Base-by-base conservation (phyloP, 92 coral and sea anemone genomes). In the Heliopora coerulea region DNA sequence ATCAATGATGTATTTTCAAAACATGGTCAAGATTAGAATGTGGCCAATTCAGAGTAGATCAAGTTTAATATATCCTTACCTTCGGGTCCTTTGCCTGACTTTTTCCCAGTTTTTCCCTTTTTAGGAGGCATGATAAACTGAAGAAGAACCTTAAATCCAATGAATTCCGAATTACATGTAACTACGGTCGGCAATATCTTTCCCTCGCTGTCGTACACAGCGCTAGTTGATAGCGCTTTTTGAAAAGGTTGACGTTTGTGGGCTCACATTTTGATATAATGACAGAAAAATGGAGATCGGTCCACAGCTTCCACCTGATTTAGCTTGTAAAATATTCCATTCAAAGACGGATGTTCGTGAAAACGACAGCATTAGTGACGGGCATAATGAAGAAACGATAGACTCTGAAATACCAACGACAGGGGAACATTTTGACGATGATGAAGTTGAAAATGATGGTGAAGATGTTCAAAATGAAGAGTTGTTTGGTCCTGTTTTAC, bases 201-300 rank as follows among this genome's bases (percentile, higher is more conserved):
- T n/a, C n/a, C n/a, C n/a, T n/a, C n/a, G n/a, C n/a, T n/a, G n/a
- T n/a, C n/a, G n/a, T n/a, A n/a, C n/a, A n/a, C n/a, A n/a, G n/a
- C n/a, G n/a, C n/a, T n/a, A n/a, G n/a, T n/a, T n/a, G n/a, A n/a
- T n/a, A n/a, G n/a, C n/a, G n/a, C n/a, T n/a, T n/a, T n/a, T n/a
- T n/a, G n/a, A n/a, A n/a, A n/a, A n/a, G n/a, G n/a, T n/a, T n/a
- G n/a, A n/a, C n/a, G n/a, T n/a, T n/a, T n/a, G n/a, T n/a, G n/a
- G n/a, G n/a, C n/a, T n/a, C n/a, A n/a, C n/a, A n/a, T n/a, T n/a
- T n/a, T n/a, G n/a, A n/a, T n/a, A n/a, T n/a, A n/a, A n/a, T n/a
- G n/a, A n/a, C n/a, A n/a, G n/a, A n/a, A n/a, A 3, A 14, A 92
- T 92, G 97, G 97, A 91, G 57, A 80, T 87, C 61, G 97, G 97